Percentiles rank a stretch among this genome's conserved stretches.
Conservation (phyloP, 2,888 invertebrate genomes). For the Parapristionchus giblindavisi region DNA sequence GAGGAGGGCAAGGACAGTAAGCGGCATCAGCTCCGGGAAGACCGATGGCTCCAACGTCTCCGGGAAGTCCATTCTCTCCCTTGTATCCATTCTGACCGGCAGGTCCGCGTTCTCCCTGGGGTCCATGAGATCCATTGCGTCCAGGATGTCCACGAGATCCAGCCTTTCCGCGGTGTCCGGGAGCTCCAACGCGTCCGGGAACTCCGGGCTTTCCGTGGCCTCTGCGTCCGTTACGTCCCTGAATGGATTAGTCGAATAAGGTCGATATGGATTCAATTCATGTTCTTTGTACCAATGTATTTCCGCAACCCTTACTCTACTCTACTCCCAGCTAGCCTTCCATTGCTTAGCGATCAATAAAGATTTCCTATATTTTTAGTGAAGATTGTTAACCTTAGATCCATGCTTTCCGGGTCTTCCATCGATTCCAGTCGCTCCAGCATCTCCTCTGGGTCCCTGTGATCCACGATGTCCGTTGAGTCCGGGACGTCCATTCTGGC, state of each 20-base stretch:
- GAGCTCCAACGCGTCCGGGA: slow-evolving; percentile 45
- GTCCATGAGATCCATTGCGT: slow-evolving; percentile 46
- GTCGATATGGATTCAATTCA: no score
- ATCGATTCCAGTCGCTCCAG: slow-evolving; percentile 40
- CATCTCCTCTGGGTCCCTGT: slow-evolving; percentile 13
- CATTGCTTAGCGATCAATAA: no score
- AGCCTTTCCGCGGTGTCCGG: slow-evolving; percentile 47
- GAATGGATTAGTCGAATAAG: no score
- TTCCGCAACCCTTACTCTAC: no score
- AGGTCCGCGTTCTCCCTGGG: slow-evolving; percentile 46
- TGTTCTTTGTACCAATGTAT: no score
- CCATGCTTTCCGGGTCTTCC: slow-evolving; percentile 47
- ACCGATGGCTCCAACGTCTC: slow-evolving; percentile 49
- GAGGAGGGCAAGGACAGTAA: slow-evolving; percentile 48
- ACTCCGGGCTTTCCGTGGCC: slow-evolving; percentile 47
- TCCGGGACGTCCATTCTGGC: slow-evolving; percentile 20
- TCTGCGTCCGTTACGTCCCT: slow-evolving; percentile 39
- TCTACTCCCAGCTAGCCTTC: no score
- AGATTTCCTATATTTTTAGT: no score
- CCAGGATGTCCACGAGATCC: slow-evolving; percentile 49
- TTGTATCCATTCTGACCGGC: slow-evolving; percentile 45
- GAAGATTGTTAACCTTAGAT: slow-evolving; percentile 6
- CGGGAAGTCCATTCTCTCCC: slow-evolving; percentile 46
- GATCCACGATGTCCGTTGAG: slow-evolving; percentile 26
- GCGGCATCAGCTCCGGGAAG: slow-evolving; percentile 45